These are phyloP conservation scores for Siphamia tubifer DNA, from an alignment of 2,113 vertebrate genomes.

Conservation along the genomic window DNA sequence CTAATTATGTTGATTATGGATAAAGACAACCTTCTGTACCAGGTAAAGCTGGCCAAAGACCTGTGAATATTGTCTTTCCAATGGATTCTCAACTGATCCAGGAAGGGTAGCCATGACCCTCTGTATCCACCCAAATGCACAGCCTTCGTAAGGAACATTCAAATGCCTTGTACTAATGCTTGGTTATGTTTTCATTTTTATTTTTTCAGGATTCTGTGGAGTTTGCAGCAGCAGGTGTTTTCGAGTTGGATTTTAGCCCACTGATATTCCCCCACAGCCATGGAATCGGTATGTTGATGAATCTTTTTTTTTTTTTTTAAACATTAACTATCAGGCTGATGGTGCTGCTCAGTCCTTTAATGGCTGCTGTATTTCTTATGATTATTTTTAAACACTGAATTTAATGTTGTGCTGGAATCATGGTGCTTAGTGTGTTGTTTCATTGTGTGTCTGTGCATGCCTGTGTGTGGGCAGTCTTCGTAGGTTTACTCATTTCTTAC, in stretches of 20 bases:
- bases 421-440: neutral
- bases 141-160: constrained; percentile 35
- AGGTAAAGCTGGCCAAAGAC: too few species aligned
- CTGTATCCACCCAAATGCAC: neutral
- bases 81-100: constrained; percentile 6
- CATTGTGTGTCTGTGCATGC: neutral
- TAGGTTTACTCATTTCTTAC: too few species aligned
- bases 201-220: constrained; percentile 82
- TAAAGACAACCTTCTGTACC: too few species aligned
- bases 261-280: constrained; percentile 83
- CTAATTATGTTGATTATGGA: too few species aligned
- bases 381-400: neutral
- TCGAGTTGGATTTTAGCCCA: constrained; percentile 84
- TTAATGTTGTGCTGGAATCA: neutral
- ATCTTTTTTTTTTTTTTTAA: neutral
- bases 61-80: neutral
- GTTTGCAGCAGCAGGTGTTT: constrained; percentile 66
- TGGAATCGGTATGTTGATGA: constrained; percentile 93
- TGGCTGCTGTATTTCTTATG: neutral
- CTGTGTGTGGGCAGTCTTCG: neutral
- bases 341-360: neutral
- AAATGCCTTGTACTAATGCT: constrained; percentile 42
- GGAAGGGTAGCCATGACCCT: constrained; percentile 21
- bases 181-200: constrained; percentile 46
- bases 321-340: neutral